Conservation (phyloP, 2,797 vertebrate species). For the Anisognathus igniventris region DNA sequence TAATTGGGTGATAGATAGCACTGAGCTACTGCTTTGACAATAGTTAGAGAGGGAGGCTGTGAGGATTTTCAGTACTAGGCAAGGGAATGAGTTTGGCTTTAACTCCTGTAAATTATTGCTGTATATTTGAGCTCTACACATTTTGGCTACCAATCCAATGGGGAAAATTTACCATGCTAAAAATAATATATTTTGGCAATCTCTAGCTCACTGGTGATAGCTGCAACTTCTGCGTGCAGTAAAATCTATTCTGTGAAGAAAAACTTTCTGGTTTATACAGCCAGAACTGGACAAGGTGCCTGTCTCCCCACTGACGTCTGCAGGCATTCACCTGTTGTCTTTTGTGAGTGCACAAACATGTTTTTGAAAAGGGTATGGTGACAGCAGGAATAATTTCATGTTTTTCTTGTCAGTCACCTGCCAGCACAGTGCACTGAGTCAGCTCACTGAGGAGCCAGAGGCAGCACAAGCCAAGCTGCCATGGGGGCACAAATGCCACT, state of each 20-base stretch:
- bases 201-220: background rate
- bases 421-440: background rate
- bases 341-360: background rate
- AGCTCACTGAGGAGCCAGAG: background rate
- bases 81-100: background rate
- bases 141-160: background rate
- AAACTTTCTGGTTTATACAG: background rate
- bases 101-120: background rate
- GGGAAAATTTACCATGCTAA: background rate
- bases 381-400: background rate
- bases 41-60: background rate
- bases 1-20: background rate
- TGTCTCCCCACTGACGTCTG: background rate
- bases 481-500: background rate
- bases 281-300: fast-evolving
- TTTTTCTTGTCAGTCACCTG: background rate
- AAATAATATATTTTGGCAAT: background rate
- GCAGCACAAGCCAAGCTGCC: background rate
- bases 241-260: background rate
- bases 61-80: background rate
- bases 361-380: background rate
- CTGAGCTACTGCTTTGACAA: background rate
- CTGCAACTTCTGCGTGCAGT: background rate
- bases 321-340: background rate
- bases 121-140: background rate